Evolutionary conservation across 2,113 vertebrate genomes (phyloP).

Genomic region (Daubentonia madagascariensis): DNA sequence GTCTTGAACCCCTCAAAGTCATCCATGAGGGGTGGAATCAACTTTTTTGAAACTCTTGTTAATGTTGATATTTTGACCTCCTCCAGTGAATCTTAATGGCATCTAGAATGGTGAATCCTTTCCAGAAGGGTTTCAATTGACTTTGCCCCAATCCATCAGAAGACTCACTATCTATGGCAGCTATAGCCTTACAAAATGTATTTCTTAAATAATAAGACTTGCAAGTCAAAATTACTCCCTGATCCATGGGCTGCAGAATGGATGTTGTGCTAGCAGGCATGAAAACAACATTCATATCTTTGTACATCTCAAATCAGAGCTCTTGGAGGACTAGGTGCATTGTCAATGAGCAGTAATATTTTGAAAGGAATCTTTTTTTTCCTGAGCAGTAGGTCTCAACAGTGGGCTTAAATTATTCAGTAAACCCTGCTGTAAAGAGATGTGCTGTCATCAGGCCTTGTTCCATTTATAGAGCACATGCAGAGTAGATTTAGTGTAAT

Average conservation of each 20-base stretch:
- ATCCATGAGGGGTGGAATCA: not conserved
- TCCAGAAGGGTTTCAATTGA: not conserved
- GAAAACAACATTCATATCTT: not conserved
- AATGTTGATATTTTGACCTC: not conserved
- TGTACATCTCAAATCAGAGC: not conserved
- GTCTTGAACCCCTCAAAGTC: not conserved
- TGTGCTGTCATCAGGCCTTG: not conserved
- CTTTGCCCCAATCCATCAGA: not conserved
- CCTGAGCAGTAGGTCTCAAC: not conserved
- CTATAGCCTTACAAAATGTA: not conserved
- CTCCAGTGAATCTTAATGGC: not conserved
- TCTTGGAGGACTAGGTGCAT: not conserved
- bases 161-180: not conserved
- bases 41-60: not conserved
- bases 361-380: not conserved
- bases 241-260: not conserved
- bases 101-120: not conserved
- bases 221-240: not conserved
- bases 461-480: not conserved
- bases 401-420: not conserved
- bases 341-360: not conserved
- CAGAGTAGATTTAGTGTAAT: not conserved
- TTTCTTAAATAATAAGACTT: not conserved
- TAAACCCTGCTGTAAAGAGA: not conserved
- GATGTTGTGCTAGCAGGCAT: not conserved